Evolutionary conservation across 1,140 invertebrate species (phyloP).

Genomic region (Drosophila athabasca): DNA sequence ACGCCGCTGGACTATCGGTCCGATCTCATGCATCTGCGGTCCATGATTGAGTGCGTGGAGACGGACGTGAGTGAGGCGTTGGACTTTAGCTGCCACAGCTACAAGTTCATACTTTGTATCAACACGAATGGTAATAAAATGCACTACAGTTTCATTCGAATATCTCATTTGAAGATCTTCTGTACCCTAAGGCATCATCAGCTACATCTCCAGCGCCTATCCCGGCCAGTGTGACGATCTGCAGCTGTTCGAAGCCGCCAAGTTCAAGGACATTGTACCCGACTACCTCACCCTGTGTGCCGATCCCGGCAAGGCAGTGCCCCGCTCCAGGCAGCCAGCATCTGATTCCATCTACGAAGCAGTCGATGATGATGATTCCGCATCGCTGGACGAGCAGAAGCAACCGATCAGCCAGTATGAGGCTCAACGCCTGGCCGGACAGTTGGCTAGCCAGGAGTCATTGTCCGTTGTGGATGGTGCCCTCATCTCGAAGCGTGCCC

Average conservation of each 20-base stretch:
- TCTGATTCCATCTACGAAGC: constrained; percentile 14
- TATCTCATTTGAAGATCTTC: not conserved
- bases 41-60: constrained; percentile 79
- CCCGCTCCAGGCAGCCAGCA: constrained; percentile 15
- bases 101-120: constrained; percentile 77
- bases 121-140: constrained; percentile 67
- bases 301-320: constrained; percentile 70
- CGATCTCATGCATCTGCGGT: constrained; percentile 72
- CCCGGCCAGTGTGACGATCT: constrained; percentile 74
- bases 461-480: constrained; percentile 60
- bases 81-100: constrained; percentile 61
- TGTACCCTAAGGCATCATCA: constrained; percentile 61
- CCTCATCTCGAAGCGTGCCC: constrained; percentile 61
- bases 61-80: constrained; percentile 62
- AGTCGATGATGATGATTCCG: constrained; percentile 30
- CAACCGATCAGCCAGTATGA: constrained; percentile 54
- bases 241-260: constrained; percentile 69
- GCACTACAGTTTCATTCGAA: not conserved
- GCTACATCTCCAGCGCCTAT: constrained; percentile 73
- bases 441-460: constrained; percentile 67
- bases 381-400: constrained; percentile 3
- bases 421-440: constrained; percentile 54
- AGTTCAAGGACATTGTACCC: constrained; percentile 70
- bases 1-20: constrained; percentile 68
- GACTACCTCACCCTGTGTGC: constrained; percentile 73